Percentiles rank a stretch among this genome's conserved stretches.
phyloP scores from a whole-genome alignment of 92 coral and sea anemone genomes.

The Hydrozoanthus gracilis region DNA sequence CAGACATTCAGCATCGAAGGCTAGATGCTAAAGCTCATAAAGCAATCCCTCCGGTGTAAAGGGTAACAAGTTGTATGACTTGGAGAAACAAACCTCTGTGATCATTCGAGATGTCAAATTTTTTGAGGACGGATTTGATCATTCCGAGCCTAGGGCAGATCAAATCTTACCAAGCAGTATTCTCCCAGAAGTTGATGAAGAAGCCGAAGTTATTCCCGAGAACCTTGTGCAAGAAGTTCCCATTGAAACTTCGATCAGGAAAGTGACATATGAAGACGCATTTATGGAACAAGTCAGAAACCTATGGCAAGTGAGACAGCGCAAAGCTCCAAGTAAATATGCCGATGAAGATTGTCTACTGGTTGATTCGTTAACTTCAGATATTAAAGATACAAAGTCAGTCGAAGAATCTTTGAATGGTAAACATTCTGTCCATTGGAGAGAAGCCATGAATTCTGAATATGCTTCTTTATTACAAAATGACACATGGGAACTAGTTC shows the following conservation, averaged over 20 bases:
- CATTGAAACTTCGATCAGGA: slow-evolving; percentile 23
- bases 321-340: slow-evolving; percentile 61
- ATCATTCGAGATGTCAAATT: slow-evolving; percentile 57
- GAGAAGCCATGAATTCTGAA: slow-evolving; percentile 63
- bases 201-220: slow-evolving; percentile 33
- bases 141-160: slow-evolving; percentile 26
- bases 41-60: slow-evolving; percentile 69
- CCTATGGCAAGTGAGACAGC: slow-evolving; percentile 62
- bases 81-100: slow-evolving; percentile 54
- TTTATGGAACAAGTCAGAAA: slow-evolving; percentile 66
- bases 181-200: slow-evolving; percentile 49
- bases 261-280: slow-evolving; percentile 56
- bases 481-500: slow-evolving; percentile 69
- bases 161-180: slow-evolving; percentile 26
- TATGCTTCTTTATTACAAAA: slow-evolving; percentile 56
- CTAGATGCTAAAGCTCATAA: slow-evolving; percentile 67
- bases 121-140: slow-evolving; percentile 59
- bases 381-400: slow-evolving; percentile 70
- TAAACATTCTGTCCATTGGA: slow-evolving; percentile 62
- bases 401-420: slow-evolving; percentile 71
- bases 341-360: slow-evolving; percentile 62
- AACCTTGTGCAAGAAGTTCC: slow-evolving; percentile 3
- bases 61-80: slow-evolving; percentile 64
- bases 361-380: slow-evolving; percentile 58
- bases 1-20: slow-evolving; percentile 55